phyloP scores from a whole-genome alignment of 2,113 vertebrate species.

The Panthera uncia region DNA sequence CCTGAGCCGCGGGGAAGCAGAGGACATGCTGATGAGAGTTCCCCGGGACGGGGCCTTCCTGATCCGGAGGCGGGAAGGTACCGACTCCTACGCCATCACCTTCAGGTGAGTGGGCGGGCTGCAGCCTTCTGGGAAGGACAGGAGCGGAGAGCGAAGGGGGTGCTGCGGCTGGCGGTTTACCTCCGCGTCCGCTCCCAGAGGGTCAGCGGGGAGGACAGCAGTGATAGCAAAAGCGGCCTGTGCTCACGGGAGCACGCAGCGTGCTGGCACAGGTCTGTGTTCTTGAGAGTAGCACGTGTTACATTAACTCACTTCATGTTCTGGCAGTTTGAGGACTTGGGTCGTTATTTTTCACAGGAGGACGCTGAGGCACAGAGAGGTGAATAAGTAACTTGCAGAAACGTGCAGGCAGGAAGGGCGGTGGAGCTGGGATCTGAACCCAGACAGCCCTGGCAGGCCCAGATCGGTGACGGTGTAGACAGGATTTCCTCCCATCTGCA shows the following conservation, averaged over 20 bases:
- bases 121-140: not conserved
- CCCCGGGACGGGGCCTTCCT: conserved; percentile 98
- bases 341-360: not conserved
- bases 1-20: conserved; percentile 95
- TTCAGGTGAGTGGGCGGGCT: conserved; percentile 88
- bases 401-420: fast-evolving
- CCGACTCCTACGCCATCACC: conserved; percentile 95
- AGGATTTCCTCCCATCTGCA: not conserved
- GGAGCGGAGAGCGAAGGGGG: fast-evolving
- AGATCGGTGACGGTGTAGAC: not conserved
- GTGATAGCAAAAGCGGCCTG: too few relatives aligned
- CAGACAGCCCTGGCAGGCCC: not conserved
- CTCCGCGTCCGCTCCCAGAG: too few relatives aligned
- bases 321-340: fast-evolving
- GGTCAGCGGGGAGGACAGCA: fast-evolving
- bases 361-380: not conserved
- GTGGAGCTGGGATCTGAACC: not conserved
- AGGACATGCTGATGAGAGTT: conserved; percentile 96
- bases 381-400: not conserved
- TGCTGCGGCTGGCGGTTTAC: fast-evolving
- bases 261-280: not conserved
- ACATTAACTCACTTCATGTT: not conserved
- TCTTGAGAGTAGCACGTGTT: not conserved
- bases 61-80: conserved; percentile 93
- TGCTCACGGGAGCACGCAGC: fast-evolving